Conservation (phyloP, 2,113 vertebrate species). For the Chloropsis hardwickii region DNA sequence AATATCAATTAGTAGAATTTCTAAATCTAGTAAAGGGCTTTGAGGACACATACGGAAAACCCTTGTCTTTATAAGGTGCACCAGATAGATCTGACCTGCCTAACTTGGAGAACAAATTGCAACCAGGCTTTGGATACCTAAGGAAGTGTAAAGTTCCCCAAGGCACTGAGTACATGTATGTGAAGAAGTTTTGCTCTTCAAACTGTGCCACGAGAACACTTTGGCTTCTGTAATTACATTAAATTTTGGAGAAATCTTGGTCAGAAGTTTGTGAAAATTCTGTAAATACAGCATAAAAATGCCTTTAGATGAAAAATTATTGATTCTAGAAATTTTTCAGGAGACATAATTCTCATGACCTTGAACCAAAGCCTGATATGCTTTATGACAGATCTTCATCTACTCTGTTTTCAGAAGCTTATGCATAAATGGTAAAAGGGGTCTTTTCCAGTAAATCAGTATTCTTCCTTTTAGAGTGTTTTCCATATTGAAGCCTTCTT, state of each 20-base stretch:
- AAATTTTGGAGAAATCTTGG: background rate
- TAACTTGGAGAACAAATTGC: background rate
- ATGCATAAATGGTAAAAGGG: background rate
- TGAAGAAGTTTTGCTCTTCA: background rate
- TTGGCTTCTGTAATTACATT: background rate
- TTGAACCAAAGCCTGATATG: background rate
- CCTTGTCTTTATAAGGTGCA: background rate
- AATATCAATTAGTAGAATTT: background rate
- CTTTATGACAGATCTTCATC: background rate
- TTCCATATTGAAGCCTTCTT: background rate
- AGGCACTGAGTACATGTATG: background rate
- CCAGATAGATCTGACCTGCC: background rate
- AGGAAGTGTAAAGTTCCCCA: background rate
- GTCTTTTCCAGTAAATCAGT: background rate
- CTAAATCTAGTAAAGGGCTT: background rate
- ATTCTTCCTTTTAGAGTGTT: background rate
- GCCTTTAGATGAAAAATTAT: background rate
- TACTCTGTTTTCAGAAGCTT: background rate
- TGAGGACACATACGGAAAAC: background rate
- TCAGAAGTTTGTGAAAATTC: background rate
- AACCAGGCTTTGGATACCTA: background rate
- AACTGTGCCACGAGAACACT: fast-evolving
- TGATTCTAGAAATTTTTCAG: background rate
- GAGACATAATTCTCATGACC: background rate
- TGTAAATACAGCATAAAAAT: background rate